phyloP scores from a whole-genome alignment of 2,888 invertebrate species.

The Acrobasis consociella region DNA sequence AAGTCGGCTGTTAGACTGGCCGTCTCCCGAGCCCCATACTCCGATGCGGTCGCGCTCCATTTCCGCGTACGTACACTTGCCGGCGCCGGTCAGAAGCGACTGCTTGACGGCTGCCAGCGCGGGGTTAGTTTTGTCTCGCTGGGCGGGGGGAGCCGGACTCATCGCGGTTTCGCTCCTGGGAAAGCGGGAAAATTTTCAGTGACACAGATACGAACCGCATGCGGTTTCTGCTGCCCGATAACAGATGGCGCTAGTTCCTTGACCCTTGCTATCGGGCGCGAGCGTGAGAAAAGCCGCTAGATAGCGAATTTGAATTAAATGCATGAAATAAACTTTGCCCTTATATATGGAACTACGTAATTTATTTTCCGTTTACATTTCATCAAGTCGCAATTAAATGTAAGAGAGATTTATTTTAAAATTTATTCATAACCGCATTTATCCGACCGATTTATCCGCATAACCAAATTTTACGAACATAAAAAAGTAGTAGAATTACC shows the following conservation, averaged over 20 bases:
- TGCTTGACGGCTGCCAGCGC: conserved; percentile 54
- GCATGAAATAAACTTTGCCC: background rate
- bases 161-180: conserved; percentile 78
- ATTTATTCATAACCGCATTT: too few species aligned
- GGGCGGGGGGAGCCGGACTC: conserved; percentile 73
- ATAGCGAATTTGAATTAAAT: background rate
- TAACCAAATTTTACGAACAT: too few species aligned
- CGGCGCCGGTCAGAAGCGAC: conserved; percentile 56
- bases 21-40: conserved; percentile 84
- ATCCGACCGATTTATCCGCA: too few species aligned
- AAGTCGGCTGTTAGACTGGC: conserved; percentile 76
- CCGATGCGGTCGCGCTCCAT: conserved; percentile 85
- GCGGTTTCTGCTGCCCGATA: conserved; percentile 61
- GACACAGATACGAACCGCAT: conserved; percentile 55
- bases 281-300: conserved; percentile 36
- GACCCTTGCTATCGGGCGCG: conserved; percentile 31
- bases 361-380: too few species aligned
- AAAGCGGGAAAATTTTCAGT: conserved; percentile 76
- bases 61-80: conserved; percentile 57
- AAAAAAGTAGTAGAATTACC: too few species aligned
- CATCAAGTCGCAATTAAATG: too few species aligned
- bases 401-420: too few species aligned
- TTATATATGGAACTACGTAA: too few species aligned
- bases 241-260: conserved; percentile 66
- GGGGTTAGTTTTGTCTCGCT: conserved; percentile 65